These are phyloP conservation scores for Leptopilina boulardi DNA, from an alignment of 1,140 invertebrate genomes.

Conservation along the genomic window DNA sequence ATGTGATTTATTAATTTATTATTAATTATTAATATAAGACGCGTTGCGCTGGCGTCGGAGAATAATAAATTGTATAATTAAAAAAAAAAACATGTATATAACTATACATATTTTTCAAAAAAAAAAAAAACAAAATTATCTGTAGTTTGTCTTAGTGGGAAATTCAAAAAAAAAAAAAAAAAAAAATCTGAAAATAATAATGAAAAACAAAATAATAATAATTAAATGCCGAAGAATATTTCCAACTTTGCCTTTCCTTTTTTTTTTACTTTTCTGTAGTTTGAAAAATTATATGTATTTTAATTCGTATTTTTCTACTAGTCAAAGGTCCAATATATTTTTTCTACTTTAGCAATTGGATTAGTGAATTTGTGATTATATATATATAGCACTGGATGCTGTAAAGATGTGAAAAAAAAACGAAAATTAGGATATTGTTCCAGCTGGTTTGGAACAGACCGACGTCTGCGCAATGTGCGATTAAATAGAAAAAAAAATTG, in stretches of 20 bases:
- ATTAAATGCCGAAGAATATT: background rate
- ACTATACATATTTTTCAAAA: background rate
- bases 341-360: constrained; percentile 50
- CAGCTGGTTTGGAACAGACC: constrained; percentile 53
- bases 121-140: background rate
- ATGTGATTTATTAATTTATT: background rate
- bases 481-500: background rate
- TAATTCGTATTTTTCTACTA: constrained; percentile 19
- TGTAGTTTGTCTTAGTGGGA: too few relatives aligned
- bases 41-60: constrained; percentile 20
- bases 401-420: constrained; percentile 11
- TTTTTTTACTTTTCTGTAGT: background rate
- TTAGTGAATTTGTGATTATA: constrained; percentile 40
- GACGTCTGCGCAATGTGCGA: constrained; percentile 50
- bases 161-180: too few relatives aligned
- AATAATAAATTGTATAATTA: constrained; percentile 5
- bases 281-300: background rate
- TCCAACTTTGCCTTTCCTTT: background rate
- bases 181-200: too few relatives aligned
- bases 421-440: constrained; percentile 6
- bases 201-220: too few relatives aligned
- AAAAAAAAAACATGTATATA: background rate
- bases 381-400: constrained; percentile 45
- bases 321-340: constrained; percentile 47
- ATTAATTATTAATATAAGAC: background rate